phyloP scores from a whole-genome alignment of 2,797 vertebrate species.

The Mormyrops boulengeri region DNA sequence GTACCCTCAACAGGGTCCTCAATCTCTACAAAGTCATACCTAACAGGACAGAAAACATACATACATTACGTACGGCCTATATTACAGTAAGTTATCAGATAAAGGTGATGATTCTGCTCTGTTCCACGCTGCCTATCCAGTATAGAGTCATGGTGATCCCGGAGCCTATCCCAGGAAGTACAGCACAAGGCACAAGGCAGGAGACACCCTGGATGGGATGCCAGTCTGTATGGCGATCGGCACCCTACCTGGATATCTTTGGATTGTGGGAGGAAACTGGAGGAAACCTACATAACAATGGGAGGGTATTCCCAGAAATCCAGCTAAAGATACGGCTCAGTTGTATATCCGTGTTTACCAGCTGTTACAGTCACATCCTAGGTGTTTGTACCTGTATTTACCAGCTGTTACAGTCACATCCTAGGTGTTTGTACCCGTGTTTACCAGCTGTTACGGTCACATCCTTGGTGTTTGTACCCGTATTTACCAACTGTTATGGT shows the following conservation, averaged over 20 bases:
- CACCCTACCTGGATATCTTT: background rate
- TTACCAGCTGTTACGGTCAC: background rate
- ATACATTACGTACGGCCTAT: background rate
- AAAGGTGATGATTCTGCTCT: background rate
- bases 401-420: background rate
- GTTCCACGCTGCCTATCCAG: background rate
- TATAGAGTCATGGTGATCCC: background rate
- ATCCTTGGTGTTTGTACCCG: background rate
- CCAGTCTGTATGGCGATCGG: background rate
- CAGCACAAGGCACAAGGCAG: background rate
- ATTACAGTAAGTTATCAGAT: background rate
- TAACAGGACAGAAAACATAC: slow-evolving; percentile 35
- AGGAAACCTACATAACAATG: background rate
- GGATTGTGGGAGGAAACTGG: background rate
- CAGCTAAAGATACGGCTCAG: background rate
- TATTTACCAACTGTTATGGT: background rate
- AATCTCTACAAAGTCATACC: slow-evolving; percentile 96
- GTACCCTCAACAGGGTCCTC: slow-evolving; percentile 81
- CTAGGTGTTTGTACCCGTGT: background rate
- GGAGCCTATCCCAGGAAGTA: background rate
- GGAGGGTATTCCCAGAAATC: background rate
- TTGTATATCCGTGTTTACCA: background rate
- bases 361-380: background rate
- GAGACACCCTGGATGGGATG: background rate
- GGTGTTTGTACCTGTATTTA: background rate